Conservation (phyloP, 1,140 invertebrate species). For the Halesus radiatus region DNA sequence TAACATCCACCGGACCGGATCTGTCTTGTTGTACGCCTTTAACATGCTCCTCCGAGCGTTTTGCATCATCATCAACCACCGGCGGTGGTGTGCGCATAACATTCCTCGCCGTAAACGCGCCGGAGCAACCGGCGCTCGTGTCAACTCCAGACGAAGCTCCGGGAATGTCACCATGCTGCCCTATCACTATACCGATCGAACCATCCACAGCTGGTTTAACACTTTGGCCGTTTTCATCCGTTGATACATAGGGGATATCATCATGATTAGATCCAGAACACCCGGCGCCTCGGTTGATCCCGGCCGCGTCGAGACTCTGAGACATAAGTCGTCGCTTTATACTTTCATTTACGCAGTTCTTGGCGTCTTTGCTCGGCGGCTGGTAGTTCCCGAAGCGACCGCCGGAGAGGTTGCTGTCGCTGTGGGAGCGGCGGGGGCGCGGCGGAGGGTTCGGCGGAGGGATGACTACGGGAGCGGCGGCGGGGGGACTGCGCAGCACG, state of each 20-base stretch:
- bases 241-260: too few relatives aligned
- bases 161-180: background rate
- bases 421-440: background rate
- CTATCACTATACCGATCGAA: too few relatives aligned
- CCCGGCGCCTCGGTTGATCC: background rate
- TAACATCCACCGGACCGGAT: too few relatives aligned
- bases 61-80: too few relatives aligned
- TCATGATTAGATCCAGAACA: background rate
- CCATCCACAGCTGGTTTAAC: too few relatives aligned
- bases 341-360: background rate
- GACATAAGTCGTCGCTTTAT: background rate
- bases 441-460: background rate
- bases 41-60: too few relatives aligned
- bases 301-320: background rate
- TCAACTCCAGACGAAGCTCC: background rate
- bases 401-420: background rate
- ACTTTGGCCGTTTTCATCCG: too few relatives aligned
- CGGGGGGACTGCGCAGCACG: background rate
- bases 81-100: too few relatives aligned
- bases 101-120: too few relatives aligned
- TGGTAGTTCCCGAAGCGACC: slow-evolving; percentile 6
- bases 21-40: too few relatives aligned
- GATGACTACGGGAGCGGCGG: background rate
- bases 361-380: background rate
- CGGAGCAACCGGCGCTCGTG: background rate